Percentiles rank a stretch among this genome's conserved stretches.
Conservation (phyloP, 2,797 vertebrate species). For the Propithecus perrieri region DNA sequence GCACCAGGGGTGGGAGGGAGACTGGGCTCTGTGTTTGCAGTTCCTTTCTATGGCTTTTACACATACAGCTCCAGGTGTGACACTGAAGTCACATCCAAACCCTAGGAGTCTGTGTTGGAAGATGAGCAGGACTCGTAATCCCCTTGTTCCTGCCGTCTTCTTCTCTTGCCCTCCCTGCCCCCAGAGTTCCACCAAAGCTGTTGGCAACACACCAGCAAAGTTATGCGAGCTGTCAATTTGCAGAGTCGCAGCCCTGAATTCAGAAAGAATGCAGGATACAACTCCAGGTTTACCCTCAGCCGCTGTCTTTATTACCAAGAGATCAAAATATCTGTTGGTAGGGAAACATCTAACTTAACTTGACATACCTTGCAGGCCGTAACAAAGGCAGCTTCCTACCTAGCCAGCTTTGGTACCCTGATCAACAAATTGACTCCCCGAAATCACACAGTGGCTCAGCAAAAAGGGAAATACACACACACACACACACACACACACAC, state of each 20-base stretch:
- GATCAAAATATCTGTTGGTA: neutral
- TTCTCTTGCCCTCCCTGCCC: neutral
- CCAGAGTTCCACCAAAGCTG: conserved; percentile 30
- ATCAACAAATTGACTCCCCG: conserved; percentile 23
- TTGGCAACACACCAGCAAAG: neutral
- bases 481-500: neutral
- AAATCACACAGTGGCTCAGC: conserved; percentile 5
- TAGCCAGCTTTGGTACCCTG: neutral
- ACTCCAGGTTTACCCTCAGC: neutral
- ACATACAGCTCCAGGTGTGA: neutral
- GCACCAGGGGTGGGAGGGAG: neutral
- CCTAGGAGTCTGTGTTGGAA: neutral
- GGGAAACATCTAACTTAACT: neutral
- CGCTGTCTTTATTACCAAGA: neutral
- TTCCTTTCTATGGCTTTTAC: neutral
- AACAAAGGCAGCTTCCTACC: neutral
- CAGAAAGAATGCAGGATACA: neutral
- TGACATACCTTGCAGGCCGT: neutral
- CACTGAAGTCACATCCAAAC: neutral
- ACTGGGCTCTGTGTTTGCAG: neutral
- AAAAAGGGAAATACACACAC: neutral
- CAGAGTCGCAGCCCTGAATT: conserved; percentile 16
- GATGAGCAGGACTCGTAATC: conserved; percentile 48
- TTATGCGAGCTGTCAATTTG: neutral
- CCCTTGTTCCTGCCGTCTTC: neutral